phyloP scores from a whole-genome alignment of 1,140 invertebrate species.

The Euura saliciscinereae region DNA sequence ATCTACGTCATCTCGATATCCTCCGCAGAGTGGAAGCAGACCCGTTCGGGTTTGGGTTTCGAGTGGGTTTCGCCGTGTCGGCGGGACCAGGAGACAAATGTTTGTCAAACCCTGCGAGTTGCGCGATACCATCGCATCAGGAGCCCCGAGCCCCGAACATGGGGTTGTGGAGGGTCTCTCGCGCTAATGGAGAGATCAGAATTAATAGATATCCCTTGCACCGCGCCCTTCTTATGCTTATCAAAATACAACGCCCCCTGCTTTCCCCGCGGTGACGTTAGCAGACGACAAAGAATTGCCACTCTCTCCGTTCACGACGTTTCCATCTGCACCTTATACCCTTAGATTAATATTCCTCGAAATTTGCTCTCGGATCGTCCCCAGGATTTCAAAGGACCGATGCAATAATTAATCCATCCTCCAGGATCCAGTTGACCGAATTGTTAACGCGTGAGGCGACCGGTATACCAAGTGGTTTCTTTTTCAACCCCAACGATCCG shows the following conservation, averaged over 20 bases:
- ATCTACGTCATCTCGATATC: slow-evolving; percentile 5
- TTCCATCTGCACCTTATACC: too few species aligned
- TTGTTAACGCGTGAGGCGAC: background rate
- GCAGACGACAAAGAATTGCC: background rate
- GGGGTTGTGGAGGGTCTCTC: background rate
- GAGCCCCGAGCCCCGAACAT: background rate
- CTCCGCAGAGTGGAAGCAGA: background rate
- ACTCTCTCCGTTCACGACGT: background rate
- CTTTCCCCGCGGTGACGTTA: background rate
- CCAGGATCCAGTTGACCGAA: background rate
- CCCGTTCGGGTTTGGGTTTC: background rate
- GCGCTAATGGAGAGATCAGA: slow-evolving; percentile 17
- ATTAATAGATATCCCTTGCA: slow-evolving; percentile 11
- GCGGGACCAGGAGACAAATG: slow-evolving; percentile 8
- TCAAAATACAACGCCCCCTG: too few species aligned
- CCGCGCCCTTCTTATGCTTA: too few species aligned
- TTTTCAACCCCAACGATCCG: background rate
- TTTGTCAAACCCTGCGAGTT: slow-evolving; percentile 9
- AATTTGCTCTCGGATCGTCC: background rate
- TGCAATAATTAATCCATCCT: background rate
- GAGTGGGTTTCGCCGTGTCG: background rate
- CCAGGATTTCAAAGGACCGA: background rate
- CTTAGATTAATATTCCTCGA: too few species aligned
- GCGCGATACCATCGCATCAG: slow-evolving; percentile 4
- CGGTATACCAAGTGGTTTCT: slow-evolving; percentile 14